These are phyloP conservation scores for Struthidea cinerea DNA, from an alignment of 2,113 vertebrate species.

Conservation along the genomic window DNA sequence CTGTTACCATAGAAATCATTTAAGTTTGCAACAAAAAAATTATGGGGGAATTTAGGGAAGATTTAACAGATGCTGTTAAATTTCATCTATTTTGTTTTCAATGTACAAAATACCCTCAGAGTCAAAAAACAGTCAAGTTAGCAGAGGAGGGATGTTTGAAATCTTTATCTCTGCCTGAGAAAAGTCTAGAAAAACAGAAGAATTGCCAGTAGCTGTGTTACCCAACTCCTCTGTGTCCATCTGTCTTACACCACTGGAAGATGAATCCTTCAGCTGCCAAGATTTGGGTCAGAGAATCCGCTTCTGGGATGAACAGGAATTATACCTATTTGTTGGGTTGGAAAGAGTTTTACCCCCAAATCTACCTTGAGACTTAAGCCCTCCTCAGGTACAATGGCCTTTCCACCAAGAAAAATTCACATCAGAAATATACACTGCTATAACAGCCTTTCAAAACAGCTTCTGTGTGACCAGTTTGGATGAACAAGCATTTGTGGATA, in stretches of 20 bases:
- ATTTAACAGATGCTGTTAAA: neutral
- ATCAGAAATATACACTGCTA: neutral
- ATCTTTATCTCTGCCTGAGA: neutral
- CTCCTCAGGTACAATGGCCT: neutral
- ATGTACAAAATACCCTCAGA: neutral
- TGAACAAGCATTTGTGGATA: neutral
- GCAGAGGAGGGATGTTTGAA: neutral
- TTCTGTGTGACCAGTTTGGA: neutral
- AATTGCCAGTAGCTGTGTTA: neutral
- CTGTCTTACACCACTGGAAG: neutral
- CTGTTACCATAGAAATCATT: slow-evolving; percentile 38
- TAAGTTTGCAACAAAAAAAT: neutral
- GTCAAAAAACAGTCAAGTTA: neutral
- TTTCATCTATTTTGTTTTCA: neutral
- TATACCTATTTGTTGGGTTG: neutral
- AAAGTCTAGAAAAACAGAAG: neutral
- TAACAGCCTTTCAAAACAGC: neutral
- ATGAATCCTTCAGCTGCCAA: neutral
- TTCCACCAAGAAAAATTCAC: neutral
- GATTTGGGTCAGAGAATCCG: neutral
- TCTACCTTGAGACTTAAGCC: neutral
- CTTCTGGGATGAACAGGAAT: neutral
- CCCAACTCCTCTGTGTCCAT: neutral
- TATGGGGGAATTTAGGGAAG: neutral
- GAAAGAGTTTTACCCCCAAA: neutral